Evolutionary conservation across 2,113 vertebrate genomes (phyloP), one percentile per base, ranked within the genome.

Genomic region (Misgurnus anguillicaudatus): DNA sequence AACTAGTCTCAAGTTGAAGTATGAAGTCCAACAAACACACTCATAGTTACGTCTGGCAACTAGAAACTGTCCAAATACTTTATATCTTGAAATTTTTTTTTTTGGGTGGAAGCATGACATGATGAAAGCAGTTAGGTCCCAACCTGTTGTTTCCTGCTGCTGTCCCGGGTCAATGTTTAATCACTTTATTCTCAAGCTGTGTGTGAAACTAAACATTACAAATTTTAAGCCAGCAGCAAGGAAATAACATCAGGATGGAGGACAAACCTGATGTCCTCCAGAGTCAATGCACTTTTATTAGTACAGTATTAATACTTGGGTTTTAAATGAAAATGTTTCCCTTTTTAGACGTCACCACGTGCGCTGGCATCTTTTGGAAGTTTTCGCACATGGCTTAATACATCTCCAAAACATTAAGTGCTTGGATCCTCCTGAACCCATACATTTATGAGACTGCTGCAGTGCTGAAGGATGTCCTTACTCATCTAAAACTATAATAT

Each of bases 301-400:
- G 13, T 48, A 19, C 42, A 16, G 11, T 36, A n/a, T 42, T 57
- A 3, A 57, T 19, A 0, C 16, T 57, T 57, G 14, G 16, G 16
- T 5, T 57, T 38, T 39, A 9, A 4, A 48, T 47, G 6, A 71
- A 89, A 72, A 74, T 89, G 38, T 89, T 24, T 83, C 68, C 39
- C 88, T 75, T 92, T 91, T 45, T 92, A 96, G 95, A 89, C 89
- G 85, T 92, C 84, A 64, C 90, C 82, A 89, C 92, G 74, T 81
- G 85, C 81, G 79, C 84, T 85, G 91, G 91, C 88, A 90, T 94
- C 92, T 90, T 94, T 93, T 79, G 92, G 85, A 82, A 95, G 82
- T 93, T 94, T 92, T 93, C 94, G 84, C 86, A 93, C 90, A 86
- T 94, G 89, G 92, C 94, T 55, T 93, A 92, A 70, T 86, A 92